Base-by-base conservation (phyloP, 2,797 vertebrate genomes). In the Tokudaia muenninki region DNA sequence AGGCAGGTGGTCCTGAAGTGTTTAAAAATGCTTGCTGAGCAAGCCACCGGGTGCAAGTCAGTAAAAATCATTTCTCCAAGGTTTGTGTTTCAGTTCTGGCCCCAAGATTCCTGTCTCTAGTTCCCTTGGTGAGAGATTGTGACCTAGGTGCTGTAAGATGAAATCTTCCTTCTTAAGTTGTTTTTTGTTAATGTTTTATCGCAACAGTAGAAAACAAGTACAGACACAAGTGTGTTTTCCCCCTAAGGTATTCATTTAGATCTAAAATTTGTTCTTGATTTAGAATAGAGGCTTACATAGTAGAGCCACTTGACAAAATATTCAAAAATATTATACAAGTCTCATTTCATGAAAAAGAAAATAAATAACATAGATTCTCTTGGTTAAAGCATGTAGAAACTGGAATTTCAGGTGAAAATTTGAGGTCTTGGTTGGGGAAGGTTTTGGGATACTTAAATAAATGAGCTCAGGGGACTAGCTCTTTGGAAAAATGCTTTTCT, bases 401-500 rank as follows among this genome's bases (percentile, higher is more conserved):
- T 87, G 37, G 4, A 44, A 92, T 87, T 91, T 95, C 88, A 90
- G 59, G 29, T 91, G 61, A 57, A 12, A 34, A 79, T 93, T 92
- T 82, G 34, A 90, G 9, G 24, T 94, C 74, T 95, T 92, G 74
- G 4, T 63, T 67, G 16, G 34, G n/a, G 31, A 6, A 80, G 21
- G 6, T 90, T 41, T 70, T 94, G 79, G 63, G 57, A 88, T 92
- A 95, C 52, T 11, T 3, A 95, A 94, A 21, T 79, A 92, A 92
- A 50, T 12, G 55, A 8, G 0, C 19, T 57, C 67, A 4, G 29
- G 6, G 1, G 2, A 34, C 31, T 55, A 6, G 24, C 79, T 83
- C 12, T 91, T 96, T 95, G 96, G 83, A 22, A 86, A 96, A 94
- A 52, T 47, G 34, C 10, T 44, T 21, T 87, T 52, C 37, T 89